phyloP scores from a whole-genome alignment of 1,140 invertebrate genomes.

The Cheumatopsyche charites region DNA sequence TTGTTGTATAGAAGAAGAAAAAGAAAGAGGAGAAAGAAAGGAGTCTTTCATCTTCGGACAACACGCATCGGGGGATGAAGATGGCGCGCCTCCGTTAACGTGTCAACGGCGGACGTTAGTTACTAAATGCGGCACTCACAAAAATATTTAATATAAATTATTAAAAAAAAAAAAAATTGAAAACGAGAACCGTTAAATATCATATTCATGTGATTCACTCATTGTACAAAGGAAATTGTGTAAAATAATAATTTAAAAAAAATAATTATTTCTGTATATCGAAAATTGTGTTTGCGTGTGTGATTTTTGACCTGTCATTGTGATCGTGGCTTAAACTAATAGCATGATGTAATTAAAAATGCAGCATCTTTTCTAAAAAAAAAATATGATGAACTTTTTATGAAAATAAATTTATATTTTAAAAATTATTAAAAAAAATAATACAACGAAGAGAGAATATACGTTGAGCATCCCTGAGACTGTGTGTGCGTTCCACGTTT shows the following conservation, averaged over 20 bases:
- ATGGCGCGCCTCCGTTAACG: background rate
- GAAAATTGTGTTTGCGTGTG: conserved; percentile 48
- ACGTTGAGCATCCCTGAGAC: conserved; percentile 2
- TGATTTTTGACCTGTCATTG: conserved; percentile 48
- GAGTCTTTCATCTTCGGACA: too few species aligned
- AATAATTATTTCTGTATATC: conserved; percentile 43
- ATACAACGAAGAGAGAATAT: conserved; percentile 43
- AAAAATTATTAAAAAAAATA: conserved; percentile 22
- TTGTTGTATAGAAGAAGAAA: background rate
- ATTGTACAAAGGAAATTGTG: conserved; percentile 43
- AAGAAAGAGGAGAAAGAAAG: too few species aligned
- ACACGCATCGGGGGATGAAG: background rate
- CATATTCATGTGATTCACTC: conserved; percentile 45
- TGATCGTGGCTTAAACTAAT: conserved; percentile 49
- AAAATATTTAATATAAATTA: too few species aligned
- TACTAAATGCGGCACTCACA: too few species aligned
- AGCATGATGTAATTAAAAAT: conserved; percentile 45
- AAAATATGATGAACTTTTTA: conserved; percentile 26
- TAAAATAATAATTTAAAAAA: conserved; percentile 38
- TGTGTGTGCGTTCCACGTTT: background rate
- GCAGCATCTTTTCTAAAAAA: conserved; percentile 41
- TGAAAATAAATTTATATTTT: conserved; percentile 8
- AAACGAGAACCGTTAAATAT: conserved; percentile 33
- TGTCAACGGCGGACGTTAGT: background rate
- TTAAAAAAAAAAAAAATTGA: background rate